Evolutionary conservation across 2,113 vertebrate species (phyloP), one percentile per base, ranked within the genome.

Genomic region (Microtus pennsylvanicus): DNA sequence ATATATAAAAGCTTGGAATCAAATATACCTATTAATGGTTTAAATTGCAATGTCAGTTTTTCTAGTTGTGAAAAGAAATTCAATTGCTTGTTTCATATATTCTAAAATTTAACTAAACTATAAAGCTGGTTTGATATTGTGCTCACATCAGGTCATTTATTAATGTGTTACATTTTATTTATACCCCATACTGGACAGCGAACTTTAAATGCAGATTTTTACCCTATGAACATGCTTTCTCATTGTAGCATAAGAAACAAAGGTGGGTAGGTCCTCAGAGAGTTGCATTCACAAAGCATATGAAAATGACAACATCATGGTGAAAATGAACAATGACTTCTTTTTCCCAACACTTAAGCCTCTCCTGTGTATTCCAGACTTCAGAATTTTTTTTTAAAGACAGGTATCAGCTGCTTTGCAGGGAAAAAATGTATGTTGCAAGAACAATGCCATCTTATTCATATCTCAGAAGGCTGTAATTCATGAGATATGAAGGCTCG

Each of bases 361-460:
- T 52, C 1, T 89, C 22, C 14, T 30, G 22, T 83, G 45, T 82
- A 61, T 91, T 76, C 55, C 45, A 83, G 69, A 91, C 38, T 81
- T 91, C 7, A 63, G 58, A 87, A 45, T 45, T 10, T 26, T 22
- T 13, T 26, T 33, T n/a, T 55, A 74, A 45, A 21, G 30, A 42
- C 6, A 63, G 24, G 30, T 67, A 78, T 85, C 86, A 80, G 58
- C 33, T 52, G 3, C 78, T 76, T 30, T 30, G 89, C 72, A 91
- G 50, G 96, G 22, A 93, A 95, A 95, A 94, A 67, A 50, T 92
- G 50, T 58, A n/a, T 67, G 63, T 61, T 70, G 67, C 45, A 67
- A 88, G 86, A n/a, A 92, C 47, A 82, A 91, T 92, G n/a, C 45
- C 87, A 55, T 75, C 14, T 70, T 70, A n/a, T 63, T 26, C 22